These are phyloP conservation scores for Drosophila koepferae DNA, from an alignment of 2,888 invertebrate genomes.

Conservation along the genomic window DNA sequence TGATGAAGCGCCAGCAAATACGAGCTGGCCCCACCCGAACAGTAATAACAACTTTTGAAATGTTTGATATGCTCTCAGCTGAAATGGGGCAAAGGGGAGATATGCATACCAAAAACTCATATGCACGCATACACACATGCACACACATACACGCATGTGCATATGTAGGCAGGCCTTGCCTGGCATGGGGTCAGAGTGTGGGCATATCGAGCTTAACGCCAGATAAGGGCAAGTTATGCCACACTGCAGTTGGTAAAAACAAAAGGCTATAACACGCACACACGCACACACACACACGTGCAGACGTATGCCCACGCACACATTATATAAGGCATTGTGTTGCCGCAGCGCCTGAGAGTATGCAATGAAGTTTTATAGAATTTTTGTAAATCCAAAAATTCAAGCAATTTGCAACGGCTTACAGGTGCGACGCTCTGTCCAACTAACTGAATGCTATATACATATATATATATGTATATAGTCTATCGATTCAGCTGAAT, in stretches of 20 bases:
- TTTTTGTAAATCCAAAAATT: background rate
- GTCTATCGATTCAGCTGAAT: background rate
- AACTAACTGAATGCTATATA: background rate
- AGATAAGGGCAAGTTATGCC: slow-evolving; percentile 26
- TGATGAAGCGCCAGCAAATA: slow-evolving; percentile 44
- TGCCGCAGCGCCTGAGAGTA: slow-evolving; percentile 36
- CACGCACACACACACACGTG: slow-evolving; percentile 3
- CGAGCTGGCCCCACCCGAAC: slow-evolving; percentile 15
- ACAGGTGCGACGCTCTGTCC: background rate
- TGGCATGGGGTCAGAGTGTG: slow-evolving; percentile 10
- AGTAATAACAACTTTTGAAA: slow-evolving; percentile 36
- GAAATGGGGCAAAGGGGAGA: slow-evolving; percentile 9
- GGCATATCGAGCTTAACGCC: slow-evolving; percentile 14
- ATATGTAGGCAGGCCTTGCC: background rate
- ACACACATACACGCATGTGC: slow-evolving; percentile 9
- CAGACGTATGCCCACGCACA: background rate
- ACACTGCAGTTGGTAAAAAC: slow-evolving; percentile 31
- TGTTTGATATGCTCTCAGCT: slow-evolving; percentile 34
- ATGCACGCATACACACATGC: slow-evolving; percentile 5
- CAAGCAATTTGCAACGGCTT: background rate
- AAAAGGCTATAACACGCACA: slow-evolving; percentile 14
- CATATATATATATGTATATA: background rate
- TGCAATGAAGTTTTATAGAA: slow-evolving; percentile 35
- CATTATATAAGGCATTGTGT: slow-evolving; percentile 34
- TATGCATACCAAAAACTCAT: slow-evolving; percentile 17